Percentiles rank a stretch among this genome's conserved stretches.
phyloP scores from a whole-genome alignment of 2,113 vertebrate genomes.

The Spea bombifrons region DNA sequence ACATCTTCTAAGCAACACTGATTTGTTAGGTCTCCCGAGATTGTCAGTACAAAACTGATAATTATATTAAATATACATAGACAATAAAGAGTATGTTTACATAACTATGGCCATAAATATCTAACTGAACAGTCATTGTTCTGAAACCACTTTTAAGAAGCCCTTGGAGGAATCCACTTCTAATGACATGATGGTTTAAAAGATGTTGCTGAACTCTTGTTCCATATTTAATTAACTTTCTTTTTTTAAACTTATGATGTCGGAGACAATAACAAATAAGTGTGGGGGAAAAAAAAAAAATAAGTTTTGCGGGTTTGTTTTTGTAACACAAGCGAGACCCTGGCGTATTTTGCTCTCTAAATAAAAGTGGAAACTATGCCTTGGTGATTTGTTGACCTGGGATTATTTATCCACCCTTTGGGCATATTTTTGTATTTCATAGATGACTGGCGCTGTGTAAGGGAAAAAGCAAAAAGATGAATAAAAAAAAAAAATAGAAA shows the following conservation, averaged over 20 bases:
- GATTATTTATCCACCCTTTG: slow-evolving; percentile 57
- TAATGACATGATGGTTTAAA: slow-evolving; percentile 99
- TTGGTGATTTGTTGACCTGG: slow-evolving; percentile 50
- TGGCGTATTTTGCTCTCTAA: slow-evolving; percentile 81
- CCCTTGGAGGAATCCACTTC: slow-evolving; percentile 93
- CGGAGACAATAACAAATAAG: slow-evolving; percentile 92
- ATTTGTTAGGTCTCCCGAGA: slow-evolving; percentile 85
- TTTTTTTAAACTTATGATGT: slow-evolving; percentile 92
- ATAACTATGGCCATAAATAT: slow-evolving; percentile 98
- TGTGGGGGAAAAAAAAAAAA: slow-evolving; percentile 67
- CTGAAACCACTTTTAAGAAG: slow-evolving; percentile 92
- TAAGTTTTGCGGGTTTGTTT: slow-evolving; percentile 28
- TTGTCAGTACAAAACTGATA: slow-evolving; percentile 95
- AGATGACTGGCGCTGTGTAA: slow-evolving; percentile 50
- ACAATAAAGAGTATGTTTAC: slow-evolving; percentile 98
- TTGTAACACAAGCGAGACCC: slow-evolving; percentile 82
- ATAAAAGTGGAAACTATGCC: slow-evolving; percentile 65
- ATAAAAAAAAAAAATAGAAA: slow-evolving; percentile 35
- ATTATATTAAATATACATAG: slow-evolving; percentile 99
- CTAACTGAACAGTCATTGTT: slow-evolving; percentile 98
- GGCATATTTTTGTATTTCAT: slow-evolving; percentile 56
- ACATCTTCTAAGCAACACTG: slow-evolving; percentile 91
- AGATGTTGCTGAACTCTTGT: slow-evolving; percentile 94
- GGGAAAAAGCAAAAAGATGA: neutral
- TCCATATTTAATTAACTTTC: slow-evolving; percentile 99